A percentile compares a stretch with the other conserved stretches of the same genome.
These are phyloP conservation scores for Orthosia gothica DNA, from an alignment of 2,888 invertebrate species.

Conservation along the genomic window DNA sequence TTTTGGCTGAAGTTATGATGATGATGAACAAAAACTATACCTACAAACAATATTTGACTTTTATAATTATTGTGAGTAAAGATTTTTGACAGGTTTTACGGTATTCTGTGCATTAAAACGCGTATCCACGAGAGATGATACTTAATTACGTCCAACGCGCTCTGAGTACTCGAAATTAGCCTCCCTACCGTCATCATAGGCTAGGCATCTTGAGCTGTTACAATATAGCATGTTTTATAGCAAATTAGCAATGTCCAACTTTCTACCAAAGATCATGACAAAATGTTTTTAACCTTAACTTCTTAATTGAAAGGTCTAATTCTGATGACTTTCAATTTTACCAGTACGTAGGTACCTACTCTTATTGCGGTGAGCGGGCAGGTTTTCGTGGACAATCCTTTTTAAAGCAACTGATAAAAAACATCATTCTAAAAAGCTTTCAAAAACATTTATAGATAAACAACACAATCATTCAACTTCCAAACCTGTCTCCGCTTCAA, in stretches of 20 bases:
- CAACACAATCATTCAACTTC: slow-evolving; percentile 10
- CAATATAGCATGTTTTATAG: neutral
- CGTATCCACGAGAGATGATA: neutral
- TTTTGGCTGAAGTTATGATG: too few species aligned
- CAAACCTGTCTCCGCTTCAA: slow-evolving; percentile 18
- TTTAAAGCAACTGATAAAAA: neutral
- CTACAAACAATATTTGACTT: too few species aligned
- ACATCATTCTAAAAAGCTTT: neutral
- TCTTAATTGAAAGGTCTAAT: neutral
- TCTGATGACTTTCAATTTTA: neutral
- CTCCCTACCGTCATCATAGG: too few species aligned
- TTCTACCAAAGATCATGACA: neutral
- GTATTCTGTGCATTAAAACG: neutral
- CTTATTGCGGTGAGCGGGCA: too few species aligned
- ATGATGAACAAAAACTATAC: too few species aligned
- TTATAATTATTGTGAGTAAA: too few species aligned
- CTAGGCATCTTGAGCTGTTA: neutral
- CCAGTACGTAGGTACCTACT: too few species aligned
- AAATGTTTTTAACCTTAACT: neutral
- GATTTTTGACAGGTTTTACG: too few species aligned
- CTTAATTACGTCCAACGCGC: slow-evolving; percentile 6
- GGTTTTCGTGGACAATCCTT: neutral
- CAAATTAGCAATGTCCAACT: neutral
- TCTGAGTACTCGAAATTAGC: neutral
- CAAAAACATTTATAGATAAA: slow-evolving; percentile 34